Percentiles rank a stretch among this genome's conserved stretches.
Evolutionary conservation across 2,888 invertebrate genomes (phyloP).

Genomic region (Phytoseiulus persimilis): DNA sequence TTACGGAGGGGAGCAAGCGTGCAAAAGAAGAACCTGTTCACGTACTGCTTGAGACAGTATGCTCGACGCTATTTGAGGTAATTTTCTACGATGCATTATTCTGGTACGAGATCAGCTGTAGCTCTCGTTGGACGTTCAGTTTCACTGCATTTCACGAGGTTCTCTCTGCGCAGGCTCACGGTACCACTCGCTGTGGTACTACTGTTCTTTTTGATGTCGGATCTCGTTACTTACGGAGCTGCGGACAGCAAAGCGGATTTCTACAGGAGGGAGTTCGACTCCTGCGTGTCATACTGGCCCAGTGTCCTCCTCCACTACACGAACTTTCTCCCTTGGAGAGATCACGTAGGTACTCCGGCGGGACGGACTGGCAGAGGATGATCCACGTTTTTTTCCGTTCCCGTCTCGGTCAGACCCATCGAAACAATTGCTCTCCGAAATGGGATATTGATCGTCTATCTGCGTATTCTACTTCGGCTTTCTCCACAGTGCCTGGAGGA

Average conservation of each 20-base stretch:
- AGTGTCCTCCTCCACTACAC: not conserved
- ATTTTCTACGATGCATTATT: too few relatives aligned
- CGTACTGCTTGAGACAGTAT: not conserved
- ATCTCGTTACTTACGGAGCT: not conserved
- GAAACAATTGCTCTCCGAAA: not conserved
- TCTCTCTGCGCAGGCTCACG: not conserved
- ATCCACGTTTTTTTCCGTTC: too few relatives aligned
- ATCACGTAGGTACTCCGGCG: not conserved
- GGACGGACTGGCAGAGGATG: too few relatives aligned
- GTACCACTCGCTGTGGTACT: not conserved
- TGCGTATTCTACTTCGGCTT: too few relatives aligned
- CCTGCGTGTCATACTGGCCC: not conserved
- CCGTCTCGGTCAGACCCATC: too few relatives aligned
- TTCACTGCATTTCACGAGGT: too few relatives aligned
- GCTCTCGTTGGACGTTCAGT: too few relatives aligned
- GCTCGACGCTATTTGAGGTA: not conserved
- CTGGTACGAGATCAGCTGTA: too few relatives aligned
- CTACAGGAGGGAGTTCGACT: not conserved
- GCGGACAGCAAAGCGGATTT: not conserved
- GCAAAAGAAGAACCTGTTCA: not conserved
- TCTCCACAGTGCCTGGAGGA: not conserved
- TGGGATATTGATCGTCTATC: not conserved
- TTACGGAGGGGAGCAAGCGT: not conserved
- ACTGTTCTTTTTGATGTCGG: not conserved
- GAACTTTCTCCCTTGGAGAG: not conserved